These are phyloP conservation scores for Synanceia verrucosa DNA, from an alignment of 2,797 vertebrate genomes.

Conservation along the genomic window DNA sequence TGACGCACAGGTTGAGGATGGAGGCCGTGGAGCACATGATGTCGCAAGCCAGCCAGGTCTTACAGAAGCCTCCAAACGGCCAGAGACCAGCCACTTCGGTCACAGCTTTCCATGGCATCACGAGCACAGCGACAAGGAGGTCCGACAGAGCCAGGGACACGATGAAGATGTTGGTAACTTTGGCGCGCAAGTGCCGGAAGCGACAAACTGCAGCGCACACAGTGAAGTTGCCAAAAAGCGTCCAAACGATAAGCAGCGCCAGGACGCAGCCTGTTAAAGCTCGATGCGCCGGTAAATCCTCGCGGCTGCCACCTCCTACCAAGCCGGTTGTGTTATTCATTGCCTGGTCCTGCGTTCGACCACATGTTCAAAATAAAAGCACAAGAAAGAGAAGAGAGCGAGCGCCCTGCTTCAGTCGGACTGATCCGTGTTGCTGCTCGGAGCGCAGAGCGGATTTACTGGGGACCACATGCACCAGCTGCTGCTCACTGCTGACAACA, in stretches of 20 bases:
- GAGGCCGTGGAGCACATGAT: constrained; percentile 91
- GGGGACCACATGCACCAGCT: constrained; percentile 48
- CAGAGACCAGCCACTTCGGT: constrained; percentile 77
- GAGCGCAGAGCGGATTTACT: constrained; percentile 49
- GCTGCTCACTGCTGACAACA: constrained; percentile 42
- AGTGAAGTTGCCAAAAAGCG: constrained; percentile 88
- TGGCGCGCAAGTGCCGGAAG: constrained; percentile 86
- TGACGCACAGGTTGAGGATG: constrained; percentile 89
- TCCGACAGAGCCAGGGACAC: constrained; percentile 89
- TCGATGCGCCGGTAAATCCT: constrained; percentile 48
- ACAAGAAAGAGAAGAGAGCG: neutral
- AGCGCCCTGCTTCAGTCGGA: constrained; percentile 28
- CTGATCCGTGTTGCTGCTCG: constrained; percentile 39
- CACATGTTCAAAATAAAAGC: constrained; percentile 13
- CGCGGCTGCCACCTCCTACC: constrained; percentile 21
- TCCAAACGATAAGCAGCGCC: constrained; percentile 88
- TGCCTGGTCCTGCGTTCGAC: neutral
- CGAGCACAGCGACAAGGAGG: constrained; percentile 77
- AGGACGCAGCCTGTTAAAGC: constrained; percentile 81
- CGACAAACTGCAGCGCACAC: constrained; percentile 88
- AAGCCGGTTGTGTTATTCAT: constrained; percentile 64
- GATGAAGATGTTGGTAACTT: constrained; percentile 90
- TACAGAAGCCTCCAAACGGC: constrained; percentile 83
- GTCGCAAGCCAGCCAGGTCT: constrained; percentile 89
- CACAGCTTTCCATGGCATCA: constrained; percentile 80